Base-by-base conservation (phyloP, 2,888 invertebrate species). In the Habrosyne pyritoides region DNA sequence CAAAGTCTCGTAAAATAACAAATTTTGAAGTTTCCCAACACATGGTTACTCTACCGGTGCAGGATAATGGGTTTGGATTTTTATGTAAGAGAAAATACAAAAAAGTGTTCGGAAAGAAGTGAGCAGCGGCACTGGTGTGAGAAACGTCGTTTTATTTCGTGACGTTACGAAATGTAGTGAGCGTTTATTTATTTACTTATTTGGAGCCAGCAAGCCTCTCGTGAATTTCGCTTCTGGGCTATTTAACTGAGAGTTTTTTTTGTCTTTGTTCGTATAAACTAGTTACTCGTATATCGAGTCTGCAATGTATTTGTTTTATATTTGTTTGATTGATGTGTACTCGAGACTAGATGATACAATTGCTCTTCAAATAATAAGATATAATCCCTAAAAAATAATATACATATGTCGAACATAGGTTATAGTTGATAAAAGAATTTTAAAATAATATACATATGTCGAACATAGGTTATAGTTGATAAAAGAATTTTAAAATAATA, bases 1-100 rank as follows among this genome's bases (percentile, higher is more conserved):
- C 42, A 42, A 42, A 42, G 18, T 42, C 36, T 42, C 14, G 24
- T 33, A 12, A n/a, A 33, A 21, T 21, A 33, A 7, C 21, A 30
- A 33, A 30, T 51, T 28, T 51, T 26, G 4, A 14, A 30, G 30
- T 21, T 22, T 51, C 30, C 12, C 51, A 33, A 47, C 24, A 30
- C 42, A 18, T 56, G 53, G 71, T 42, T 56, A 55, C 60, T 53
- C 59, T 60, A 67, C 46, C 42, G 47, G 53, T 51, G 55, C 54
- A 59, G 60, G 53, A 69, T 65, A 69, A 66, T 63, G 58, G 61
- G 55, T 53, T 66, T 64, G 61, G 63, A 75, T 67, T 75, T 33
- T 74, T 61, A 61, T 56, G 61, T 57, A 50, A 58, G 57, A 55
- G 54, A 69, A 71, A 58, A 53, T 54, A 50, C 51, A 60, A 68